Evolutionary conservation across 1,140 invertebrate species (phyloP), one percentile per base, ranked within the genome.

Genomic region (Pseudomyrmex dendroicus): DNA sequence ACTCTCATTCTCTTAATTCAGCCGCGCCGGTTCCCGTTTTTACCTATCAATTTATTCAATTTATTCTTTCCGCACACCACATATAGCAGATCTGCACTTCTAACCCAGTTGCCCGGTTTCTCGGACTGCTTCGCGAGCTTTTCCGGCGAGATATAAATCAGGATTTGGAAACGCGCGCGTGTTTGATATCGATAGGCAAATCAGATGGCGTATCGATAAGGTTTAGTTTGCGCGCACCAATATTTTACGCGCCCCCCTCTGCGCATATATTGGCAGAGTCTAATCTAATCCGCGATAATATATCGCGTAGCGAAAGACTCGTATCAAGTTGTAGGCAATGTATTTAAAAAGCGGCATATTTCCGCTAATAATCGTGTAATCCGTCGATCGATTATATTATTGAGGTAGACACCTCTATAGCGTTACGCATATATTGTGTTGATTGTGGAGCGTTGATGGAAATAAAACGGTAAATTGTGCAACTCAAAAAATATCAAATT

Each of bases 181-280:
- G n/a, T 62, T 59, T 35, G 35, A 22, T 80, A 48, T 56, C 44
- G 66, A 70, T 59, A 56, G 50, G 57, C 62, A 62, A 66, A 77
- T 77, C 62, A 77, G 63, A 83, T 83, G 59, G 62, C 7, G 56
- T 52, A 35, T 44, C 63, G 63, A 76, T 83, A 83, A 83, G 20
- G 48, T 44, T 83, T 68, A 83, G 35, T 35, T 20, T 68, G 73
- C 54, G 35, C 62, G 25, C 56, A 22, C 17, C 46, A 22, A 77
- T 77, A 52, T 66, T 70, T 80, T 70, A 80, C 54, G 64, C 35
- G 35, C 35, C 35, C 35, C 5, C 35, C 35, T 7, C 70, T 25
- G 54, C 25, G 63, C 25, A n/a, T 48, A 61, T 54, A 25, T 68
- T 35, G 25, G 4, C 13, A 50, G 46, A 17, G 46, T 22, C 46